Percentiles rank a stretch among this genome's conserved stretches.
Conservation (phyloP, 2,113 vertebrate species). For the Calidris pugnax region DNA sequence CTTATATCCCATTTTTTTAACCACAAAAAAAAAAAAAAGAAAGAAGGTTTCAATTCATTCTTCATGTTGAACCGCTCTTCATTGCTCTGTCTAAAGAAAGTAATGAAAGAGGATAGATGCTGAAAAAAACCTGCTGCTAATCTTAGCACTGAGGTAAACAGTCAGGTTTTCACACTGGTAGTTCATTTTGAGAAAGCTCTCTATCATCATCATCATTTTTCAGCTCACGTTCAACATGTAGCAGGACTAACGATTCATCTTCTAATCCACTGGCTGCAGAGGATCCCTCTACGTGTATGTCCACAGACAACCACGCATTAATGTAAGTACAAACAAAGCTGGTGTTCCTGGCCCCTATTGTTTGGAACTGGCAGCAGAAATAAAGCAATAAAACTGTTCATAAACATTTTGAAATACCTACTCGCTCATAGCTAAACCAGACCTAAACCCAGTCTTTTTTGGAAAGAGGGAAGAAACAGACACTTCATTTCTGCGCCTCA, state of each 20-base stretch:
- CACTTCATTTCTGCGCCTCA: conserved; percentile 37
- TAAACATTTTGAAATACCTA: conserved; percentile 66
- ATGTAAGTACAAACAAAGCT: conserved; percentile 21
- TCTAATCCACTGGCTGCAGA: background rate
- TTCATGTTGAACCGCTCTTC: background rate
- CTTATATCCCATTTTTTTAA: background rate
- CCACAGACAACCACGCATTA: background rate
- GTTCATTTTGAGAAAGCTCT: background rate
- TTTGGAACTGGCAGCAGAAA: conserved; percentile 51
- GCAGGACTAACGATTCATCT: background rate
- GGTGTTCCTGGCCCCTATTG: conserved; percentile 3
- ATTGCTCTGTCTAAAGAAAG: background rate
- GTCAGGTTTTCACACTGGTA: background rate
- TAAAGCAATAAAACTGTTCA: conserved; percentile 61
- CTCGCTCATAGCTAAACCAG: conserved; percentile 42
- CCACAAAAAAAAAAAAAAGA: background rate
- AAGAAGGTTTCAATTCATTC: background rate
- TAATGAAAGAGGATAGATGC: background rate
- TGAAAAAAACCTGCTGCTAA: background rate
- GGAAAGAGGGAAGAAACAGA: conserved; percentile 36
- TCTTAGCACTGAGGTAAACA: background rate
- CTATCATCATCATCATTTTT: background rate
- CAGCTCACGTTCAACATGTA: background rate
- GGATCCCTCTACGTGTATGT: background rate
- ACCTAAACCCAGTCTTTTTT: conserved; percentile 13